Conservation (phyloP, 2,113 vertebrate genomes). For the Diadophis punctatus region DNA sequence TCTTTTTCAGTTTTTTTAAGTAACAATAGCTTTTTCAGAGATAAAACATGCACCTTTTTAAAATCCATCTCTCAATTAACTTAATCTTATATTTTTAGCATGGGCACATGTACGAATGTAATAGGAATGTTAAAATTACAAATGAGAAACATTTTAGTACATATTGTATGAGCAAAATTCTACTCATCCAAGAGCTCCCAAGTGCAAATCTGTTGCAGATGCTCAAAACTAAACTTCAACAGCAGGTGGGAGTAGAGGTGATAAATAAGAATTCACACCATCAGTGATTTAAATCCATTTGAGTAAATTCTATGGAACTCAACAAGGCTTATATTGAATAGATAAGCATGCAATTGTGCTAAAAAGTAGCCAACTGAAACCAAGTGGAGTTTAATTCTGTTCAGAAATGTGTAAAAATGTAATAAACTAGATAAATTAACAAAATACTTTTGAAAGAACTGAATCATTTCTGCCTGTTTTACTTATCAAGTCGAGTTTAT, state of each 20-base stretch:
- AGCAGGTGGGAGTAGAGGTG: not conserved
- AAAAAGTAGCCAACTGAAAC: not conserved
- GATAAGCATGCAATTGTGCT: not conserved
- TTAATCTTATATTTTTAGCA: not conserved
- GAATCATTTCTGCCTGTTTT: not conserved
- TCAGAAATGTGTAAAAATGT: not conserved
- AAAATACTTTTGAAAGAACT: not conserved
- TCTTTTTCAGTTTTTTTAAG: not conserved
- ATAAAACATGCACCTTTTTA: not conserved
- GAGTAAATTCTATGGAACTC: not conserved
- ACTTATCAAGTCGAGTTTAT: not conserved
- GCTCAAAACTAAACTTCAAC: not conserved
- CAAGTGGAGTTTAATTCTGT: not conserved
- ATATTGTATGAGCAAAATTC: not conserved
- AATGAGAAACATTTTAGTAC: not conserved
- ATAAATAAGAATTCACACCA: not conserved
- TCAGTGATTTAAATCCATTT: not conserved
- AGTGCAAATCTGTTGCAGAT: not conserved
- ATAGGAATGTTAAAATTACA: constrained; percentile 2
- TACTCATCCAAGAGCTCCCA: not conserved
- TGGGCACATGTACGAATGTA: not conserved
- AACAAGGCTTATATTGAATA: not conserved
- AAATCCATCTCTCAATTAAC: not conserved
- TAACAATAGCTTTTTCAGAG: not conserved
- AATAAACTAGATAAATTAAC: not conserved